A percentile compares a stretch with the other conserved stretches of the same genome.
phyloP scores from a whole-genome alignment of 2,888 invertebrate genomes.

The Polydrusus pterygomalis region DNA sequence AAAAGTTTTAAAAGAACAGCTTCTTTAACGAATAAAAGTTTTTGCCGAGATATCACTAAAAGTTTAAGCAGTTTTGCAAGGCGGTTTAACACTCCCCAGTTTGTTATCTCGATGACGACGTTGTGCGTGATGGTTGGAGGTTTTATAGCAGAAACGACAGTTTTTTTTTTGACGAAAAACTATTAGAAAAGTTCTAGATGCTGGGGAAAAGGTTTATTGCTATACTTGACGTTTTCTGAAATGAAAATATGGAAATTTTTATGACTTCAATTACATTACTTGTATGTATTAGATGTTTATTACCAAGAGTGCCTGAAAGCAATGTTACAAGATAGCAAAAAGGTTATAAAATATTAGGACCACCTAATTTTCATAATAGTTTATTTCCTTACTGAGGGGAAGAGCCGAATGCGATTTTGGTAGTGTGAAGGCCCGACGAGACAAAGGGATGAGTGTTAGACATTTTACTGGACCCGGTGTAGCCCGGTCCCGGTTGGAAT shows the following conservation, averaged over 20 bases:
- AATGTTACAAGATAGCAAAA: too few species aligned
- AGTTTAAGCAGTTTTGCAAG: conserved; percentile 42
- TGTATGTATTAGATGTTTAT: not conserved
- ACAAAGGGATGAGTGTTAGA: too few species aligned
- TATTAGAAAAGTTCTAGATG: conserved; percentile 7
- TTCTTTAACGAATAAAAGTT: conserved; percentile 47
- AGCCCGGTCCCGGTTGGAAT: too few species aligned
- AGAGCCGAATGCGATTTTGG: too few species aligned
- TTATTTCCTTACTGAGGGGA: too few species aligned
- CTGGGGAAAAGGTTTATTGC: not conserved
- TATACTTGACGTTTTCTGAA: conserved; percentile 9
- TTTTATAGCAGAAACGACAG: conserved; percentile 18
- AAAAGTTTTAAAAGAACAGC: conserved; percentile 44
- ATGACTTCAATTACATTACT: not conserved
- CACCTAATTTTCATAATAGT: too few species aligned
- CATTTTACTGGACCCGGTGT: too few species aligned
- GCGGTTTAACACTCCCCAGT: conserved; percentile 44
- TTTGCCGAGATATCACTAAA: conserved; percentile 36
- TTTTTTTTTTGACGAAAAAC: conserved; percentile 14
- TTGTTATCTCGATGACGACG: conserved; percentile 36
- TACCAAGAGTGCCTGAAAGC: not conserved
- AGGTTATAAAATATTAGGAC: too few species aligned
- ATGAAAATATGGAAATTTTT: conserved; percentile 24
- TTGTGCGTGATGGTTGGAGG: conserved; percentile 36
- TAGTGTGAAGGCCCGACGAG: too few species aligned